Evolutionary conservation across 2,113 vertebrate genomes (phyloP), one percentile per base, ranked within the genome.

Genomic region (Ammodytes marinus): DNA sequence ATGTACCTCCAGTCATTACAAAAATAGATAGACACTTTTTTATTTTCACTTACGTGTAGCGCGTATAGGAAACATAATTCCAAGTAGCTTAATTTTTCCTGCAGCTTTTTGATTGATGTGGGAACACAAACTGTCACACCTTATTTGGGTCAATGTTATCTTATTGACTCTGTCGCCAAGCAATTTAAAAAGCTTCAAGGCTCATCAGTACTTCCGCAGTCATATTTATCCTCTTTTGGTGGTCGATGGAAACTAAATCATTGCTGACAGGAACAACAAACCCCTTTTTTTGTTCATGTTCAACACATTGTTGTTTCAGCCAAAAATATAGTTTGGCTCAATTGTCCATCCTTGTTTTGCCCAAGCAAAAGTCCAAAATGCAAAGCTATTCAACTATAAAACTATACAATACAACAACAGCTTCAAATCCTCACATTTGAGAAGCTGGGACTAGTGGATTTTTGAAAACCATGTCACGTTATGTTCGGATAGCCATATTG

Each of bases 131-230:
- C 13, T n/a, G 40, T 65, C 12, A 35, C 59, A 53, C 6, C 4
- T 43, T 43, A 17, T 61, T 42, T 52, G 17, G 37, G 63, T 63
- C 17, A 43, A 35, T 64, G 13, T 4, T 35, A 63, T 74, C 49
- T 53, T 52, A 27, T 8, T 6, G 45, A 65, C 46, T 39, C 13
- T 43, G 35, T 15, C 8, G 37, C 43, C 40, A 11, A 65, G 43
- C n/a, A 65, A 47, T 45, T 3, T 45, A 42, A 58, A 76, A 37
- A 52, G 11, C 45, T 59, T 17, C 0, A 4, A 17, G 53, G 45
- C 11, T 64, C 58, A 42, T 73, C 63, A 45, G 19, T 40, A 54
- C 54, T 71, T 75, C 50, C 14, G 49, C 40, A 80, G 57, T 63
- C 64, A 69, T 49, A 66, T 58, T 57, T 2, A 5, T 71, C 8